These are phyloP conservation scores for Drosophila percnosoma DNA, from an alignment of 2,888 invertebrate species.

Conservation along the genomic window DNA sequence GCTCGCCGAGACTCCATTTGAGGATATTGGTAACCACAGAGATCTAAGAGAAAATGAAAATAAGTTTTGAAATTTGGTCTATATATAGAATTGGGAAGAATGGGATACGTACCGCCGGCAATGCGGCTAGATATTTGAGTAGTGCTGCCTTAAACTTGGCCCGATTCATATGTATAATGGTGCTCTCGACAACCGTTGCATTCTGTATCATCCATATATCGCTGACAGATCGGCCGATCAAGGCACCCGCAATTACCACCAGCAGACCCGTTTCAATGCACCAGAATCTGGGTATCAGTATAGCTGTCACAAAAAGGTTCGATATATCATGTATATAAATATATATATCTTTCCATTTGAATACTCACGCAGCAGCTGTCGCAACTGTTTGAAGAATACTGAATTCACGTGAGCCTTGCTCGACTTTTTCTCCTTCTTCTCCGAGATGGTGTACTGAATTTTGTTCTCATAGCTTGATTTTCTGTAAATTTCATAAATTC, in stretches of 20 bases:
- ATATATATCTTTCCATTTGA: neutral
- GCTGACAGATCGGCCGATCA: slow-evolving; percentile 95
- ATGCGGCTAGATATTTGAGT: slow-evolving; percentile 91
- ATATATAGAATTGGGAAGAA: neutral
- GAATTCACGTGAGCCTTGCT: slow-evolving; percentile 92
- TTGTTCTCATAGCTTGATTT: slow-evolving; percentile 88
- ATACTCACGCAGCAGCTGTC: slow-evolving; percentile 86
- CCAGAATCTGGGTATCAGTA: slow-evolving; percentile 92
- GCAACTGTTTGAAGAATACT: slow-evolving; percentile 90
- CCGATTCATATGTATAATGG: slow-evolving; percentile 95
- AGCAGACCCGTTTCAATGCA: slow-evolving; percentile 91
- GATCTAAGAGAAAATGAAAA: slow-evolving; percentile 86
- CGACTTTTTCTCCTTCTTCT: slow-evolving; percentile 87
- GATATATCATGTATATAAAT: neutral
- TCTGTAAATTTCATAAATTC: slow-evolving; percentile 81
- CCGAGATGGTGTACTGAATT: slow-evolving; percentile 92
- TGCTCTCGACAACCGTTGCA: slow-evolving; percentile 96
- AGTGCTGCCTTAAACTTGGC: slow-evolving; percentile 91
- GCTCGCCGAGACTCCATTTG: slow-evolving; percentile 97
- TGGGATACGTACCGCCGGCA: slow-evolving; percentile 91
- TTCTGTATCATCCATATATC: slow-evolving; percentile 99
- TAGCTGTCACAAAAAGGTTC: slow-evolving; percentile 84
- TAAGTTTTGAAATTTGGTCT: neutral
- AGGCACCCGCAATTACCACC: slow-evolving; percentile 90
- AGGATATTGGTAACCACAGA: slow-evolving; percentile 96